Conservation (phyloP, 2,797 vertebrate species). For the Rhynchotus rufescens region DNA sequence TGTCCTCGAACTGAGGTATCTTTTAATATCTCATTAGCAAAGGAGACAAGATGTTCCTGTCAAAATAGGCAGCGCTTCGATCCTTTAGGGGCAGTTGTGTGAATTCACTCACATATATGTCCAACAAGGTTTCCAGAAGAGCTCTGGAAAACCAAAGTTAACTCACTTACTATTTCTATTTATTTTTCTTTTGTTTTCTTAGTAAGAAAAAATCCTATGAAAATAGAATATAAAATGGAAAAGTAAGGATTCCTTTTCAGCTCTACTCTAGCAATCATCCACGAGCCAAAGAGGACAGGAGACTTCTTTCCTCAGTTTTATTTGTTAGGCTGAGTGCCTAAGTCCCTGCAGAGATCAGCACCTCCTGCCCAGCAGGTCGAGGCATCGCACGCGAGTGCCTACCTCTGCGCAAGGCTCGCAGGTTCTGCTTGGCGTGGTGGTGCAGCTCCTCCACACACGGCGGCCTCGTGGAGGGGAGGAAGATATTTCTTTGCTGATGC, state of each 20-base stretch:
- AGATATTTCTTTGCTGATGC: constrained; percentile 92
- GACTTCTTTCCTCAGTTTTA: not conserved
- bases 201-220: not conserved
- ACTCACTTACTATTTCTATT: not conserved
- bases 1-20: not conserved
- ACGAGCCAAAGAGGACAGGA: not conserved
- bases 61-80: not conserved
- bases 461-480: constrained; percentile 88
- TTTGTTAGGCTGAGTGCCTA: not conserved
- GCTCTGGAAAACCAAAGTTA: not conserved
- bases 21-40: not conserved
- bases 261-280: not conserved
- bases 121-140: not conserved
- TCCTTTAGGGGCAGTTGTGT: not conserved
- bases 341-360: not conserved
- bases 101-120: not conserved
- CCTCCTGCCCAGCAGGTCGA: rapidly evolving
- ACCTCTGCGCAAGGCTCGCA: constrained; percentile 90
- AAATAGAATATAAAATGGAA: not conserved
- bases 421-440: constrained; percentile 87
- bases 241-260: not conserved
- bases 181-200: not conserved
- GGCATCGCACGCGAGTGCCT: rapidly evolving
- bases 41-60: not conserved
- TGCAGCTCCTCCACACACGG: constrained; percentile 93